phyloP scores from a whole-genome alignment of 2,888 invertebrate genomes.

The Macroteleia sp. region DNA sequence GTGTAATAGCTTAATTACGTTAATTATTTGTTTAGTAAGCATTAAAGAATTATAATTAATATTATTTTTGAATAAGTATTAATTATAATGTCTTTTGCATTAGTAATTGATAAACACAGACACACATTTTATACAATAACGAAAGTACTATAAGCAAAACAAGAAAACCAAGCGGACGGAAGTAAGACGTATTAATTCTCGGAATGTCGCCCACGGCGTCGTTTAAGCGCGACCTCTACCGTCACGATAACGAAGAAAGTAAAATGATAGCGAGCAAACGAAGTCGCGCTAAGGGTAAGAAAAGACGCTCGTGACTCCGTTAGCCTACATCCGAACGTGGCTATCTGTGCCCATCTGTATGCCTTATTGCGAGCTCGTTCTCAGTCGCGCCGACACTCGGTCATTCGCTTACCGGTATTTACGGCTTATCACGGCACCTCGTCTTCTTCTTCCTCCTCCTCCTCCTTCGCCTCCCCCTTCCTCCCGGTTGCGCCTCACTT shows the following conservation, averaged over 20 bases:
- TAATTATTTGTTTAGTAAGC: too few relatives aligned
- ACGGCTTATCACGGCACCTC: conserved; percentile 67
- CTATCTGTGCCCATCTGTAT: conserved; percentile 70
- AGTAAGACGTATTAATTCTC: conserved; percentile 10
- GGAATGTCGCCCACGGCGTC: conserved; percentile 24
- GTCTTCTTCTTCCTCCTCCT: conserved; percentile 27
- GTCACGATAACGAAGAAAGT: conserved; percentile 49
- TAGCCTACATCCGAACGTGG: conserved; percentile 73
- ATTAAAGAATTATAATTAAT: too few relatives aligned
- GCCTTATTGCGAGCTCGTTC: conserved; percentile 67
- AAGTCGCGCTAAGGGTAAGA: conserved; percentile 64
- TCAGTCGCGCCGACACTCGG: conserved; percentile 70
- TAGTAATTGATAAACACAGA: too few relatives aligned
- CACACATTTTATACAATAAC: too few relatives aligned
- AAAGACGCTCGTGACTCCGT: too few relatives aligned
- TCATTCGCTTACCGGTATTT: conserved; percentile 71
- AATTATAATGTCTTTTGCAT: too few relatives aligned
- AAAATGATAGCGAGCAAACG: conserved; percentile 26
- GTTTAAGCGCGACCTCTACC: conserved; percentile 21
- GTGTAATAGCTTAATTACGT: too few relatives aligned
- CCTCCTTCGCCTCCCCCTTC: conserved; percentile 8
- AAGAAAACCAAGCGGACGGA: too few relatives aligned
- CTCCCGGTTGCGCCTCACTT: conserved; percentile 25
- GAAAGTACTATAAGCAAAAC: too few relatives aligned
- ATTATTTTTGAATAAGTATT: too few relatives aligned